phyloP scores from a whole-genome alignment of 2,888 invertebrate genomes.

The Liopterus haemorrhoidalis region DNA sequence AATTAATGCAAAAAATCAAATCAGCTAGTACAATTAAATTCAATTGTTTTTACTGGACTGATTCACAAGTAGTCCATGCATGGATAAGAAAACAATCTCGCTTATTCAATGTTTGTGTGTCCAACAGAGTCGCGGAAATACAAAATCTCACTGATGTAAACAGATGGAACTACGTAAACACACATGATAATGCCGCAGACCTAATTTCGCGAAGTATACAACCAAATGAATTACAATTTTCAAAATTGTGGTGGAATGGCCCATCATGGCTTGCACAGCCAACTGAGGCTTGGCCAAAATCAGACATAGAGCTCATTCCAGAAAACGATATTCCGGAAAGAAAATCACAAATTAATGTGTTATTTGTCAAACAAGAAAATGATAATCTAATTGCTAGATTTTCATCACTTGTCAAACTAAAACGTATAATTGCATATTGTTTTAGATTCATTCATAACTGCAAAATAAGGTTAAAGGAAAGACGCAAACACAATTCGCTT shows the following conservation, averaged over 20 bases:
- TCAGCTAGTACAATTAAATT: neutral
- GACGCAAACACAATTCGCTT: no score
- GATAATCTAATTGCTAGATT: no score
- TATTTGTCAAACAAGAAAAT: no score
- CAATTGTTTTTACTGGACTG: conserved; percentile 3
- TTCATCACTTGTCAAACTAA: no score
- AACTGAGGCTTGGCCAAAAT: neutral
- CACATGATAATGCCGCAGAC: conserved; percentile 16
- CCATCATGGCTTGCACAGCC: neutral
- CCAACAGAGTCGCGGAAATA: conserved; percentile 10
- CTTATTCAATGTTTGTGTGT: conserved; percentile 20
- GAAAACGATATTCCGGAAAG: no score
- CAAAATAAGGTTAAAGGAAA: no score
- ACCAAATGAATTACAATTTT: neutral
- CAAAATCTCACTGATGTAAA: no score
- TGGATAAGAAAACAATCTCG: conserved; percentile 8
- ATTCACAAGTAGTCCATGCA: conserved; percentile 10
- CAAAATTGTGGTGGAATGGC: neutral
- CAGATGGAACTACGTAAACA: conserved; percentile 13
- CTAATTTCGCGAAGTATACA: conserved; percentile 7
- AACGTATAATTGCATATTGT: neutral
- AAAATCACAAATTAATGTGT: no score
- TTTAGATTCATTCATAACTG: no score
- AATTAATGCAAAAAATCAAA: conserved; percentile 13
- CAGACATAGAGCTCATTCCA: neutral